Percentiles rank a stretch among this genome's conserved stretches.
Conservation (phyloP, 2,888 invertebrate species). For the Melipona beecheii region DNA sequence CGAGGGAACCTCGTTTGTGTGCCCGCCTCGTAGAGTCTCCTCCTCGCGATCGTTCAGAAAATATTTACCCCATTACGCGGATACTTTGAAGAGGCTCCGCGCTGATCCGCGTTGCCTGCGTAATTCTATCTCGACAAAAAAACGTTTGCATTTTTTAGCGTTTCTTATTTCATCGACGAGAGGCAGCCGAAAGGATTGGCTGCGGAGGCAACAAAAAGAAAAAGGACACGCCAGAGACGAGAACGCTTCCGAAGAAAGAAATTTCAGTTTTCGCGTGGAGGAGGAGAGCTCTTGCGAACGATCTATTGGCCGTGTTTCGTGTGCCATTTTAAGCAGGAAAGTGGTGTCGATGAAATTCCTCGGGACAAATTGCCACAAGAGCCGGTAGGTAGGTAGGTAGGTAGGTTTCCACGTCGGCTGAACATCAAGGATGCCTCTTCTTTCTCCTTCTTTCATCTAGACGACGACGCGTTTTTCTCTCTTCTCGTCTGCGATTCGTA, state of each 20-base stretch:
- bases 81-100: neutral
- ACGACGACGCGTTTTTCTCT: neutral
- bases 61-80: slow-evolving; percentile 20
- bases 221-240: too few species aligned
- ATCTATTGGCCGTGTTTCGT: slow-evolving; percentile 16
- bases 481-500: slow-evolving; percentile 41
- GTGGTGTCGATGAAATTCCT: slow-evolving; percentile 44
- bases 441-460: slow-evolving; percentile 16
- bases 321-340: slow-evolving; percentile 26
- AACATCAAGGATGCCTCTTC: slow-evolving; percentile 19
- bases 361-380: slow-evolving; percentile 46
- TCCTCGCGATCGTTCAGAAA: neutral
- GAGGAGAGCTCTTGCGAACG: neutral
- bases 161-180: neutral
- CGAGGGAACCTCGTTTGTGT: slow-evolving; percentile 8
- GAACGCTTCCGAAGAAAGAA: neutral
- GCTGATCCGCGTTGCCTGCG: neutral
- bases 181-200: neutral
- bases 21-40: neutral
- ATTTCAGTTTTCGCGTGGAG: neutral
- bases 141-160: neutral
- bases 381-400: slow-evolving; percentile 22
- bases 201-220: neutral
- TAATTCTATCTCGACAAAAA: neutral
- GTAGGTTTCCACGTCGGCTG: slow-evolving; percentile 16